Base-by-base conservation (phyloP, 2,797 vertebrate genomes). In the Gambelia wislizenii region DNA sequence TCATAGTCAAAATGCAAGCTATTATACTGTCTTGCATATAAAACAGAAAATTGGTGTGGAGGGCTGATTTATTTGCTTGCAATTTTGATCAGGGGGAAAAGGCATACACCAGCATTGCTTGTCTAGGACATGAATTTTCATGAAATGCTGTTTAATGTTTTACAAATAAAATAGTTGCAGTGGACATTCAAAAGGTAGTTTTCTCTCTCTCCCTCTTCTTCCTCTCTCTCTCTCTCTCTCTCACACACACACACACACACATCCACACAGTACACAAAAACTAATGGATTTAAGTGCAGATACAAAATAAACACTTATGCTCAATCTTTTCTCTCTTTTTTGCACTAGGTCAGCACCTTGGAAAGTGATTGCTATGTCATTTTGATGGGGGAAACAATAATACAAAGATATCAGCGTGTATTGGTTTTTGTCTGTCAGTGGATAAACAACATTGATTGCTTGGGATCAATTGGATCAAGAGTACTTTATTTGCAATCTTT, bases 381-480 rank as follows among this genome's bases (percentile, higher is more conserved):
- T 90, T 67, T 64, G 52, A 92, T 12, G 1, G 12, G 75, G 84
- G 84, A 85, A 92, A 86, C 72, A 80, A 79, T 13, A 83, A 80
- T 3, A 61, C 3, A 18, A 80, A 47, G 64, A 47, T 70, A 10
- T 8, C 33, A 82, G 82, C 25, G 33, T 7, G 42, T 3, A 87
- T 56, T 87, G 3, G 7, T 85, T 88, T n/a, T 82, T 47, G 54
- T 79, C 75, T 90, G 87, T 18, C 87, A 20, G n/a, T 84, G 44
- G 33, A 90, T 79, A 87, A 82, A 52, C 61, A 76, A 44, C 78
- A 80, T 94, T 85, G 79, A 64, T 94, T 89, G 25, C 14, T 12
- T 76, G 89, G 30, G 87, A 94, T 82, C 91, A 90, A 79, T 94
- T 93, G 87, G 93, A 86, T 91, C 91, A 92, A 74, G n/a, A 92